Percentiles rank a stretch among this genome's conserved stretches.
Conservation (phyloP, 2,113 vertebrate genomes). For the Zosterops lateralis region DNA sequence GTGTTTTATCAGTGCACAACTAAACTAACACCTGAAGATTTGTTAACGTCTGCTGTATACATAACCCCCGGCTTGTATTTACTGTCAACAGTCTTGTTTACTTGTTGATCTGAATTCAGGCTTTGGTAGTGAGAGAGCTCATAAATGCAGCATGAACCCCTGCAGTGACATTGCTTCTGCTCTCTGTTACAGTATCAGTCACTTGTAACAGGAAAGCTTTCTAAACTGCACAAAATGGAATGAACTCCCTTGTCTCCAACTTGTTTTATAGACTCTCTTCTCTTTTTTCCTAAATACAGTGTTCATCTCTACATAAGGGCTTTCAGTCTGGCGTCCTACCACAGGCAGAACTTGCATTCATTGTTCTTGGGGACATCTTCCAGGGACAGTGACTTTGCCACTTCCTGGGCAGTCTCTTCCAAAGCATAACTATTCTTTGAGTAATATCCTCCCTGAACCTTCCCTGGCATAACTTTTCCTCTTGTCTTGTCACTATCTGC, state of each 20-base stretch:
- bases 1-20: background rate
- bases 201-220: background rate
- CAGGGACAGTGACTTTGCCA: background rate
- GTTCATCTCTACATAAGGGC: background rate
- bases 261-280: background rate
- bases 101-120: constrained; percentile 15
- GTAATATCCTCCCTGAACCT: background rate
- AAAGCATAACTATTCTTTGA: background rate
- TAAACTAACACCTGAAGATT: constrained; percentile 6
- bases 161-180: background rate
- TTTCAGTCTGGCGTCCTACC: background rate
- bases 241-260: background rate
- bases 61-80: constrained; percentile 4
- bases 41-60: background rate
- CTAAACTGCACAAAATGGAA: background rate
- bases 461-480: background rate
- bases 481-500: background rate
- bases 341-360: background rate
- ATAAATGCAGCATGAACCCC: background rate
- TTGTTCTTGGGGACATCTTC: background rate
- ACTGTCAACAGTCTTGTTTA: constrained; percentile 13
- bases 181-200: background rate
- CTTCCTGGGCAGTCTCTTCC: background rate
- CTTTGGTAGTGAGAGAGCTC: background rate
- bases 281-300: background rate